Percentiles rank a stretch among this genome's conserved stretches.
These are phyloP conservation scores for Pemphigus obesinymphae DNA, from an alignment of 1,140 invertebrate species.

Conservation along the genomic window DNA sequence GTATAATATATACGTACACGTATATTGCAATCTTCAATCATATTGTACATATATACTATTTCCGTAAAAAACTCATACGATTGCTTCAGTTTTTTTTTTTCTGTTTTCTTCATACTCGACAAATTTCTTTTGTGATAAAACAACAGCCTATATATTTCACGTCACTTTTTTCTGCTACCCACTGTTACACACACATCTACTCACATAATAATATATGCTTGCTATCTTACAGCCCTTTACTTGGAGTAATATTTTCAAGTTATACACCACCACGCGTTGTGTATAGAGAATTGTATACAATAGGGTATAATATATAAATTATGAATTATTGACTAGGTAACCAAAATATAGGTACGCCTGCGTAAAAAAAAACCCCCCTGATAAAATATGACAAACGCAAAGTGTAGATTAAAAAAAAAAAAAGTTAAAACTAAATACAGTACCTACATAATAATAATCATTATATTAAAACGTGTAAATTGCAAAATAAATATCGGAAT, in stretches of 20 bases:
- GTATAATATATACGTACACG: not conserved
- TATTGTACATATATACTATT: not conserved
- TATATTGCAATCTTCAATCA: slow-evolving; percentile 4
- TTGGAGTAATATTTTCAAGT: not conserved
- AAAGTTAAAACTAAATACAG: no score
- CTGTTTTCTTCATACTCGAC: not conserved
- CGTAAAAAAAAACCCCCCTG: no score
- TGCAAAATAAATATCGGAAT: not conserved
- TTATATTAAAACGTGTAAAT: not conserved
- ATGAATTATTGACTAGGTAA: not conserved
- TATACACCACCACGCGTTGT: no score
- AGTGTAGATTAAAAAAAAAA: no score
- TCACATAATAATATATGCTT: not conserved
- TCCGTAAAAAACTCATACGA: not conserved
- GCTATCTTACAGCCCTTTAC: not conserved
- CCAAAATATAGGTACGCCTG: no score
- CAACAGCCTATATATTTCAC: slow-evolving; percentile 8
- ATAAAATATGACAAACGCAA: no score
- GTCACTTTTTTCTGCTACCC: not conserved
- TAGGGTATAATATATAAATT: not conserved
- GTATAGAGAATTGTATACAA: not conserved
- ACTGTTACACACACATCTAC: no score
- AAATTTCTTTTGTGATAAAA: slow-evolving; percentile 22
- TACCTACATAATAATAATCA: no score
- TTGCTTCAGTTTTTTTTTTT: not conserved